These are phyloP conservation scores for Steinernema khuongi DNA, from an alignment of 1,140 invertebrate genomes.

Conservation along the genomic window DNA sequence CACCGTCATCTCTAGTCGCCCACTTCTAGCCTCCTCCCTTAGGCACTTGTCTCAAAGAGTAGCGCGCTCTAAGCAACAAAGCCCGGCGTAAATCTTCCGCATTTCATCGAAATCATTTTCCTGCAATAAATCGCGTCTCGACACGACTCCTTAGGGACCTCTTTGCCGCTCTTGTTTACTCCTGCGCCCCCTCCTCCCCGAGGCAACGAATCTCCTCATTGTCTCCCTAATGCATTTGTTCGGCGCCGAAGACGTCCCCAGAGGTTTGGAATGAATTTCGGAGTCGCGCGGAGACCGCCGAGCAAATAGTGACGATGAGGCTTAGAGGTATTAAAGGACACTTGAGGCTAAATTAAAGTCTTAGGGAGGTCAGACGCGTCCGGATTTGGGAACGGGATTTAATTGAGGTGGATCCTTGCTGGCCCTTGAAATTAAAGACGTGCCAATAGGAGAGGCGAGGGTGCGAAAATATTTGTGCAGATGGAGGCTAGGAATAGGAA, in stretches of 20 bases:
- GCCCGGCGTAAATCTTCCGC: not conserved
- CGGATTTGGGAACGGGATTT: not conserved
- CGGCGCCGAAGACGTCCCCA: not conserved
- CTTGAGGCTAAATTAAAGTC: not conserved
- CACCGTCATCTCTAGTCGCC: no score
- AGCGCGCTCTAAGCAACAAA: no score
- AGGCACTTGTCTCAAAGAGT: no score
- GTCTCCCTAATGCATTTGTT: conserved; percentile 15
- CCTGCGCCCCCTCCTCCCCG: not conserved
- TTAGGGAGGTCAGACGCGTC: not conserved
- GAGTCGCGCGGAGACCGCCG: not conserved
- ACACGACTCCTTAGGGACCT: not conserved
- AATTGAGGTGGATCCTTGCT: no score
- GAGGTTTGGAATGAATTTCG: not conserved
- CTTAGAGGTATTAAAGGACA: conserved; percentile 13
- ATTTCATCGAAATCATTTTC: conserved; percentile 11
- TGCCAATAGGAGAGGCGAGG: not conserved
- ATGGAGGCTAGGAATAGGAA: no score
- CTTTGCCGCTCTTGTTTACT: not conserved
- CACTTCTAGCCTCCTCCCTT: no score
- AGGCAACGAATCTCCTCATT: not conserved
- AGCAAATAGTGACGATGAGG: not conserved
- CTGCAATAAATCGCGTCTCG: conserved; percentile 1
- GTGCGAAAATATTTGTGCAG: not conserved
- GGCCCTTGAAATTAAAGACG: no score